These are phyloP conservation scores for Aphodius sticticus DNA, from an alignment of 2,888 invertebrate genomes.

Conservation along the genomic window DNA sequence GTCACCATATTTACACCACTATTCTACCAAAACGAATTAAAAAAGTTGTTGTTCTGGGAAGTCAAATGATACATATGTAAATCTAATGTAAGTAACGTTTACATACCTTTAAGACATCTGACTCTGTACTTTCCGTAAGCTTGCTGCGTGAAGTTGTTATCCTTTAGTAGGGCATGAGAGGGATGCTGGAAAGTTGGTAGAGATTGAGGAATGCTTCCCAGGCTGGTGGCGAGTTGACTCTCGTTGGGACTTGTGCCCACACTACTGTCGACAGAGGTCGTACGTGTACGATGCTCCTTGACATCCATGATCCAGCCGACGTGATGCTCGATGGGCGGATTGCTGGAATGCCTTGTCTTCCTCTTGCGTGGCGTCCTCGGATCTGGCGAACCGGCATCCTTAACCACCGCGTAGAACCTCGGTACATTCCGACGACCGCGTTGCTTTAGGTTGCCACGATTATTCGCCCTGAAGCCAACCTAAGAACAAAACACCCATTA, in stretches of 20 bases:
- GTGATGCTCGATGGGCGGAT: conserved; percentile 94
- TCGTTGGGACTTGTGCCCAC: conserved; percentile 79
- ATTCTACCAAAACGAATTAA: too few species aligned
- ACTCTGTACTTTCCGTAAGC: conserved; percentile 97
- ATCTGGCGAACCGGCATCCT: conserved; percentile 70
- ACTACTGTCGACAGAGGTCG: conserved; percentile 82
- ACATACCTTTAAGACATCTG: conserved; percentile 78
- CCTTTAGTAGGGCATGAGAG: conserved; percentile 90
- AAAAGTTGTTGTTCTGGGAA: too few species aligned
- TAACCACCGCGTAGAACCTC: conserved; percentile 94
- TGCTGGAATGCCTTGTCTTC: conserved; percentile 90
- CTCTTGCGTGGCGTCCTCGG: conserved; percentile 80
- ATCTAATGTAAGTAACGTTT: not conserved
- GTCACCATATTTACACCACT: too few species aligned
- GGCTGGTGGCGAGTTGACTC: conserved; percentile 67
- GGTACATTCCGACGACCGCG: conserved; percentile 68
- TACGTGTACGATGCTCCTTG: conserved; percentile 81
- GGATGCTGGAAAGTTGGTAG: conserved; percentile 96
- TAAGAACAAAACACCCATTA: too few species aligned
- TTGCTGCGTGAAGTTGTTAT: conserved; percentile 97
- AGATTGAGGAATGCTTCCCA: conserved; percentile 74
- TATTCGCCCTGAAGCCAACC: not conserved
- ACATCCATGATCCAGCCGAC: conserved; percentile 98
- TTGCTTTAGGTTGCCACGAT: conserved; percentile 39
- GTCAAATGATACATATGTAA: not conserved